Evolutionary conservation across 2,797 vertebrate species (phyloP), one percentile per base, ranked within the genome.

Genomic region (Cuniculus paca): DNA sequence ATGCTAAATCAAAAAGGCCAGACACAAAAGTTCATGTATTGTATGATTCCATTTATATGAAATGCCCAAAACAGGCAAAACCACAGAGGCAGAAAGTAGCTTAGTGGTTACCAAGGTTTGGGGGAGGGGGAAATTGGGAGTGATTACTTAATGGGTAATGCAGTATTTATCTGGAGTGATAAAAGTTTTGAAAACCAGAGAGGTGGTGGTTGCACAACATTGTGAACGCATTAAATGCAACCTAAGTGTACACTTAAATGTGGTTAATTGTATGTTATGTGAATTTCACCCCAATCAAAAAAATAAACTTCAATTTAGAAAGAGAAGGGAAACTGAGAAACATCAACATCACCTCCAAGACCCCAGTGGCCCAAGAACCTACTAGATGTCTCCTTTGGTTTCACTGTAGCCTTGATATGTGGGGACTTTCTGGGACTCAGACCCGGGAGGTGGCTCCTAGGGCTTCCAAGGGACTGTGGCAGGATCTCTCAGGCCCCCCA

Each of bases 271-370:
- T 19, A 81, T 79, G 88, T 48, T 96, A 39, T 81, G 12, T 63
- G 31, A 83, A 68, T 94, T 85, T 92, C 70, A 79, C 60, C 70
- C 94, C 87, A 63, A 61, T 80, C 95, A 26, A 61, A 94, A 95
- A 97, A 72, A 91, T 84, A 90, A 80, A 90, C 68, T 45, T 83
- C 63, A 72, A 61, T 78, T 94, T 91, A 86, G 70, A 80, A 92
- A 96, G 45, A 84, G 93, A 93, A 74, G 50, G 52, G 77, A 84
- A 93, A 91, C 75, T 63, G 61, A 45, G 87, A 81, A 75, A 58
- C 89, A 28, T 34, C 58, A 91, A 78, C 93, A 68, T 80, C 54
- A 77, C 77, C 72, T 91, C 48, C 75, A 19, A 28, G 4, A 28
- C 56, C 45, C 77, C 4, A 22, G 56, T 42, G 14, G 16, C 68